These are phyloP conservation scores for Hofmannophila pseudospretella DNA, from an alignment of 2,888 invertebrate genomes.

Conservation along the genomic window DNA sequence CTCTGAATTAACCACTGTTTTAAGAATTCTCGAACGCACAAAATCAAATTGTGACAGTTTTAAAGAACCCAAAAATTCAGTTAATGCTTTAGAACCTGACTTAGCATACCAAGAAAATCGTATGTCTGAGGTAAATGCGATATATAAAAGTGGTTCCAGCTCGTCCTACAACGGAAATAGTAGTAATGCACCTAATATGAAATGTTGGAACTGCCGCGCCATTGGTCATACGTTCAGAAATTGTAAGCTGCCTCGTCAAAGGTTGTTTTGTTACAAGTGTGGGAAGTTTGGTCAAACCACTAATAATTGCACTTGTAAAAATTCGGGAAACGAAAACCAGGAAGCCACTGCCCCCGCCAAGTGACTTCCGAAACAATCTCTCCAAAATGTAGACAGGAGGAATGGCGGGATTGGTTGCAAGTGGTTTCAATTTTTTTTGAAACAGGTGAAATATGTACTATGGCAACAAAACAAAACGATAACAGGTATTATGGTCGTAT, in stretches of 20 bases:
- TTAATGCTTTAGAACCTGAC: conserved; percentile 6
- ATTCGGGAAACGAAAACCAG: conserved; percentile 8
- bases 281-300: conserved; percentile 3
- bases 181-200: too few species aligned
- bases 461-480: too few species aligned
- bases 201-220: conserved; percentile 11
- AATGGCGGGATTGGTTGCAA: conserved; percentile 12
- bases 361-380: background rate
- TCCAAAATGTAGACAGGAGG: conserved; percentile 6
- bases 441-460: too few species aligned
- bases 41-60: conserved; percentile 10
- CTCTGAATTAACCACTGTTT: background rate
- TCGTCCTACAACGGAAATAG: background rate
- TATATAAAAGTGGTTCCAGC: too few species aligned
- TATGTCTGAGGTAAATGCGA: too few species aligned
- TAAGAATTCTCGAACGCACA: conserved; percentile 6
- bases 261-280: too few species aligned
- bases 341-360: conserved; percentile 2
- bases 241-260: conserved; percentile 3
- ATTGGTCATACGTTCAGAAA: conserved; percentile 8
- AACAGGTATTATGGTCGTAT: too few species aligned
- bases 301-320: background rate
- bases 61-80: conserved; percentile 6
- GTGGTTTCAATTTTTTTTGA: too few species aligned
- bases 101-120: too few species aligned